A percentile compares a stretch with the other conserved stretches of the same genome.
These are phyloP conservation scores for Aythya baeri DNA, from an alignment of 2,113 vertebrate genomes.

Conservation along the genomic window DNA sequence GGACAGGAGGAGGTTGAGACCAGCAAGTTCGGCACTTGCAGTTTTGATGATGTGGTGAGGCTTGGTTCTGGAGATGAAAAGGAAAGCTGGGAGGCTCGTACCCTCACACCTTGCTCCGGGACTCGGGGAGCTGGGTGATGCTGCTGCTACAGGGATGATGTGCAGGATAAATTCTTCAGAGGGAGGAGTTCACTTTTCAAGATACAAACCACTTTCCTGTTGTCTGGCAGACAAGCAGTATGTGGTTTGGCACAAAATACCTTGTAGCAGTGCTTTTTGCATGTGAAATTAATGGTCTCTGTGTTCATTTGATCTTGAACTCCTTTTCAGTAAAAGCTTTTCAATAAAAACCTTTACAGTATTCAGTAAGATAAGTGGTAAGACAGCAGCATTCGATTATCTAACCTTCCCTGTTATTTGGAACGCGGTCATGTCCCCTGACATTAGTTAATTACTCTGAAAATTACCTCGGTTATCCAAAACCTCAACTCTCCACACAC, in stretches of 20 bases:
- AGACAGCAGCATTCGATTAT: conserved; percentile 59
- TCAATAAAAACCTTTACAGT: conserved; percentile 61
- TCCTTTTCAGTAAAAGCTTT: conserved; percentile 66
- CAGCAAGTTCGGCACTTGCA: neutral
- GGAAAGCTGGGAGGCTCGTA: neutral
- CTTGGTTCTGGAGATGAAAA: neutral
- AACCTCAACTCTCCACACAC: conserved; percentile 50
- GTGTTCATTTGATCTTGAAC: conserved; percentile 34
- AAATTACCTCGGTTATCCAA: conserved; percentile 68
- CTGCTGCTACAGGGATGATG: neutral
- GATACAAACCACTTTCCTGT: conserved; percentile 2
- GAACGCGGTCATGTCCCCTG: conserved; percentile 51
- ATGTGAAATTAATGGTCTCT: conserved; percentile 43
- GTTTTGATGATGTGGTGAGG: fast-evolving
- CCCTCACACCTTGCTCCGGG: neutral
- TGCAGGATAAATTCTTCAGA: neutral
- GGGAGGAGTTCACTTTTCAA: neutral
- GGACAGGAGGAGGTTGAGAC: neutral
- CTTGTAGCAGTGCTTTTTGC: neutral
- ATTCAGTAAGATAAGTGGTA: conserved; percentile 57
- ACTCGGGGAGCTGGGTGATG: neutral
- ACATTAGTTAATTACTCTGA: conserved; percentile 69
- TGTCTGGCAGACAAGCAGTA: neutral
- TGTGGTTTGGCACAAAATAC: conserved; percentile 37
- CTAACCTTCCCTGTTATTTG: conserved; percentile 62